Percentiles rank a stretch among this genome's conserved stretches.
phyloP scores from a whole-genome alignment of 2,797 vertebrate genomes.

The Semaprochilodus insignis region DNA sequence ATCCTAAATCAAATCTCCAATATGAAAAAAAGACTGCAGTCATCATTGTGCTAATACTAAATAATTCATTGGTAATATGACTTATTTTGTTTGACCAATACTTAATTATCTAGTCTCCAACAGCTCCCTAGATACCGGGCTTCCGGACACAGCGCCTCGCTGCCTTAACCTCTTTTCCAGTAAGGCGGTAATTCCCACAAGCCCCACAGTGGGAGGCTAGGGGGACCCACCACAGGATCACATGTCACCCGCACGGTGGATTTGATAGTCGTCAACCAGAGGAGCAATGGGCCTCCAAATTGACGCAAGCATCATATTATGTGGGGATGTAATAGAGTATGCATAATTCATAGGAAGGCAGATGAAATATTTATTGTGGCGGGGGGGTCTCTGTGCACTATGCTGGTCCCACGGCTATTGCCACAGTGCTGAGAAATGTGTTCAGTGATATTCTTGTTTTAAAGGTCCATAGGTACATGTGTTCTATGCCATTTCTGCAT shows the following conservation, averaged over 20 bases:
- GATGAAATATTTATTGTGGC: conserved; percentile 72
- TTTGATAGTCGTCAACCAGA: conserved; percentile 54
- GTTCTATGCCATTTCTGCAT: not conserved
- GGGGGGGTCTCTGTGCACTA: conserved; percentile 54
- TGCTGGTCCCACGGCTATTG: conserved; percentile 50
- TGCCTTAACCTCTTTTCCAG: conserved; percentile 61
- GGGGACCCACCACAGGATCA: conserved; percentile 57
- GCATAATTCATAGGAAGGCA: conserved; percentile 65
- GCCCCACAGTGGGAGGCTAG: conserved; percentile 54
- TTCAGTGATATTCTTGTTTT: conserved; percentile 29
- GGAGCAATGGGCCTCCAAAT: conserved; percentile 56
- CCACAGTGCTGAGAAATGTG: conserved; percentile 46
- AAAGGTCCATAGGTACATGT: not conserved
- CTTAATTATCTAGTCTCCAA: conserved; percentile 78
- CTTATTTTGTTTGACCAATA: conserved; percentile 67
- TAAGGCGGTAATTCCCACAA: conserved; percentile 68
- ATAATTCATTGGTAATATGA: conserved; percentile 77
- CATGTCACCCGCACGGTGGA: conserved; percentile 61
- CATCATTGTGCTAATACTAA: conserved; percentile 68
- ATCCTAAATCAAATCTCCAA: conserved; percentile 24
- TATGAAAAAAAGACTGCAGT: conserved; percentile 22
- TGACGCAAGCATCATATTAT: conserved; percentile 62
- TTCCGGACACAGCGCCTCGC: conserved; percentile 63
- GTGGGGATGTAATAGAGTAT: conserved; percentile 60
- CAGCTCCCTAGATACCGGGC: conserved; percentile 70